phyloP scores from a whole-genome alignment of 2,113 vertebrate species.

The Andinoacara biseriatus region DNA sequence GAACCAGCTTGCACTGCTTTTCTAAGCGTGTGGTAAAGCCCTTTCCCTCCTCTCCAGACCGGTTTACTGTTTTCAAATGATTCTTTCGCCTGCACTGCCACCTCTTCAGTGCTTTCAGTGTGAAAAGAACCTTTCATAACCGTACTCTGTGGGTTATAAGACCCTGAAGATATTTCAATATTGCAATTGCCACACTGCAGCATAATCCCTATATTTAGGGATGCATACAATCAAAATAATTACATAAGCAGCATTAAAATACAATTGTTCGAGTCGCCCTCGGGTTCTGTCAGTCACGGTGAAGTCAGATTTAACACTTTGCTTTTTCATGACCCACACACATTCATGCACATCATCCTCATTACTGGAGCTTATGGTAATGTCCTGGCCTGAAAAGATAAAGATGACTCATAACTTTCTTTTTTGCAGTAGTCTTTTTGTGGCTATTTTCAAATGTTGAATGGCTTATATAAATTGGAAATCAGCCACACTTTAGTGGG shows the following conservation, averaged over 20 bases:
- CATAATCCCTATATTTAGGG: conserved; percentile 48
- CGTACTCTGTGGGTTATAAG: conserved; percentile 29
- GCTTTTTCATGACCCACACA: conserved; percentile 1
- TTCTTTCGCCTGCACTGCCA: not conserved
- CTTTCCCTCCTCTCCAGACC: conserved; percentile 9
- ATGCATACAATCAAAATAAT: conserved; percentile 33
- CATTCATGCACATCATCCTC: not conserved
- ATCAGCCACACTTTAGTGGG: not conserved
- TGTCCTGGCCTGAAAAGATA: conserved; percentile 23
- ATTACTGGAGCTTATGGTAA: conserved; percentile 23
- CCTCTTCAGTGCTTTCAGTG: conserved; percentile 7
- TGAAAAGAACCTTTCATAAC: conserved; percentile 47
- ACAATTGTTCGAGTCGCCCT: conserved; percentile 25
- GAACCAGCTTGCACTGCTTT: conserved; percentile 24
- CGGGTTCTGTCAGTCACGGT: conserved; percentile 36
- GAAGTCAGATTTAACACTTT: conserved; percentile 30
- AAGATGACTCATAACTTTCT: conserved; percentile 35
- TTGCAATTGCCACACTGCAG: conserved; percentile 37
- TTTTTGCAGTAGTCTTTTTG: not conserved
- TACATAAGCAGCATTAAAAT: conserved; percentile 33
- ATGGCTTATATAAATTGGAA: not conserved
- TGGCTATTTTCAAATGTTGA: conserved; percentile 3
- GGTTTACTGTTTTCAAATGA: conserved; percentile 33
- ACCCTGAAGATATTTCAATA: conserved; percentile 46
- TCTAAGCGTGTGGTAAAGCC: conserved; percentile 3